Conservation (phyloP, 2,888 invertebrate genomes). For the Pammene aurita region DNA sequence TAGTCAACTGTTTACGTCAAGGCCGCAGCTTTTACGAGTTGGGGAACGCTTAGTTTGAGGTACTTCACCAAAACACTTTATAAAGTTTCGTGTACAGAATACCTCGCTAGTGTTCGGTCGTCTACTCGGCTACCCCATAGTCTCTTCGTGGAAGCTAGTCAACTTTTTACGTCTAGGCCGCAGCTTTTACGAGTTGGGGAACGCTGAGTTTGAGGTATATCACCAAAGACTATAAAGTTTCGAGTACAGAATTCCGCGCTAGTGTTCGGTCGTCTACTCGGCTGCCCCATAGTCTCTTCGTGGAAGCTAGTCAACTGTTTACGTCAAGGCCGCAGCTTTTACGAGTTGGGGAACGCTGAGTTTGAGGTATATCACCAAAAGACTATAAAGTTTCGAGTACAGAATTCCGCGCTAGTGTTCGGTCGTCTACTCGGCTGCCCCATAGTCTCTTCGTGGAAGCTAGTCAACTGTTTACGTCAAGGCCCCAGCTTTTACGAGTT, state of each 20-base stretch:
- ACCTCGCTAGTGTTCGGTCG: constrained; percentile 93
- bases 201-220: constrained; percentile 86
- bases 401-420: constrained; percentile 94
- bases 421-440: constrained; percentile 93
- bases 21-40: constrained; percentile 91
- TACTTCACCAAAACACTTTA: constrained; percentile 53
- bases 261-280: constrained; percentile 91
- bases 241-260: constrained; percentile 94
- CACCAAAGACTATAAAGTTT: constrained; percentile 87
- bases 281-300: constrained; percentile 93
- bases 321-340: constrained; percentile 89
- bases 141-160: constrained; percentile 94
- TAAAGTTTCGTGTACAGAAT: constrained; percentile 92
- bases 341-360: constrained; percentile 91
- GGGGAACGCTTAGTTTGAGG: constrained; percentile 89
- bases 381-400: constrained; percentile 92
- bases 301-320: constrained; percentile 95
- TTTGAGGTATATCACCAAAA: constrained; percentile 80
- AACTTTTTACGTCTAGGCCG: constrained; percentile 92
- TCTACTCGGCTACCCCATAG: constrained; percentile 92
- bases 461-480: constrained; percentile 92
- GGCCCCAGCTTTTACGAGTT: constrained; percentile 91
- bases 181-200: constrained; percentile 91
- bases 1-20: too few species aligned
- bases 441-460: constrained; percentile 93